Base-by-base conservation (phyloP, 35 echinoderm and acorn worm species). In the Stichopus chloronotus region DNA sequence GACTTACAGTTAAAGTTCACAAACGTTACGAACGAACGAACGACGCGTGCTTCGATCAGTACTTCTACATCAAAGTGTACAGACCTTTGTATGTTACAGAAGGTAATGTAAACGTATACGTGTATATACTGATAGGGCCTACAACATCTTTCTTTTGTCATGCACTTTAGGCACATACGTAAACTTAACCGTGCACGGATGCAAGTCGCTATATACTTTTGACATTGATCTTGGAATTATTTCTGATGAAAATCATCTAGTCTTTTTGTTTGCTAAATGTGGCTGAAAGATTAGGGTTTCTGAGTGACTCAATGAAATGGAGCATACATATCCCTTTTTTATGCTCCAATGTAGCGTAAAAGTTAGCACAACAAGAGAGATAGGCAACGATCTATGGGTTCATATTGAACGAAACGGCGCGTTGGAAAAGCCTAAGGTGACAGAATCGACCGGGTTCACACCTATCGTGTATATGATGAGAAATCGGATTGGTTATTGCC, bases 271-370 rank as follows among this genome's bases (percentile, higher is more conserved):
- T 85, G 82, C 54, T 85, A 85, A 85, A 85, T 58, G 82, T 85
- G 82, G 55, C 82, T 85, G 30, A 85, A 85, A 85, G 82, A 85
- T 85, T 85, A 58, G 58, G 82, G 82, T 85, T 85, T 85, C 56
- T 58, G 58, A 85, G 82, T 85, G 55, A 58, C 55, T 74, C 19
- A 14, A 58, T 17, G 21, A 56, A 84, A 57, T 55, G 52, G 56
- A 84, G 43, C 81, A 55, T 81, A 20, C 53, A 85, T 56, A 85
- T 11, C 58, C 9, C 20, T 43, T 53, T 58, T n/a, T 22, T 13
- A 57, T 85, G 82, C 82, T 59, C n/a, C 82, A 85, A 85, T 58
- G 82, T 58, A 85, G 82, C 82, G 82, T 85, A 85, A 85, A 85
- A 85, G 82, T 85, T 85, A 85, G 82, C 82, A 85, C 82, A 85